Evolutionary conservation across 2,113 vertebrate species (phyloP), one percentile per base, ranked within the genome.

Genomic region (Australoheros scitulus): DNA sequence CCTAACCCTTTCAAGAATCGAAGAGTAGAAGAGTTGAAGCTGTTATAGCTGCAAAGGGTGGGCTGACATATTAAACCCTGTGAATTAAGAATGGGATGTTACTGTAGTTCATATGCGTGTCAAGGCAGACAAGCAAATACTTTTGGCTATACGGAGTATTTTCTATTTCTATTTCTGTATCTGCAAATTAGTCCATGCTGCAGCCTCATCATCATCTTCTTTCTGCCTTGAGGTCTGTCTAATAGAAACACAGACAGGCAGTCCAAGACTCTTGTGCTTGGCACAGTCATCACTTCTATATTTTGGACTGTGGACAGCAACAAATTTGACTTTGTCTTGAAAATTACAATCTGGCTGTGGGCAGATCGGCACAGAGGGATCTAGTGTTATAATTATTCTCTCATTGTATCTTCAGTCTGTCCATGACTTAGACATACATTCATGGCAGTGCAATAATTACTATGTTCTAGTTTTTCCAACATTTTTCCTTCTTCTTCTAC

Each of bases 191-290:
- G 38, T 58, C 57, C 60, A 20, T 6, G 43, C 77, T 74, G 56
- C 59, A 65, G 58, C 79, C 26, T 63, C 50, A 29, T 11, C 24
- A 76, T 79, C 82, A 77, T 72, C 74, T 60, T 41, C 81, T 79
- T 61, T 41, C 41, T 50, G 32, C 43, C 84, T 61, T 79, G 70
- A 80, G 78, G 83, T 87, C 76, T 57, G 52, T 34, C 77, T 34
- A 17, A 76, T 32, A 72, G 59, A 86, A 83, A 77, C 77, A 63
- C 78, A 74, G 56, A 34, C 13, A 10, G 61, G 34, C 58, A 58
- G 82, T 55, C 3, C 1, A 32, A 20, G 52, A 8, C 24, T 43
- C 1, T 3, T 22, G 60, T 18, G 61, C 63, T n/a, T 74, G 72
- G 52, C 59, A 1, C 18, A n/a, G 34, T 68, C 36, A n/a, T 38